These are phyloP conservation scores for Leptoclinus maculatus DNA, from an alignment of 2,797 vertebrate species.

Conservation along the genomic window DNA sequence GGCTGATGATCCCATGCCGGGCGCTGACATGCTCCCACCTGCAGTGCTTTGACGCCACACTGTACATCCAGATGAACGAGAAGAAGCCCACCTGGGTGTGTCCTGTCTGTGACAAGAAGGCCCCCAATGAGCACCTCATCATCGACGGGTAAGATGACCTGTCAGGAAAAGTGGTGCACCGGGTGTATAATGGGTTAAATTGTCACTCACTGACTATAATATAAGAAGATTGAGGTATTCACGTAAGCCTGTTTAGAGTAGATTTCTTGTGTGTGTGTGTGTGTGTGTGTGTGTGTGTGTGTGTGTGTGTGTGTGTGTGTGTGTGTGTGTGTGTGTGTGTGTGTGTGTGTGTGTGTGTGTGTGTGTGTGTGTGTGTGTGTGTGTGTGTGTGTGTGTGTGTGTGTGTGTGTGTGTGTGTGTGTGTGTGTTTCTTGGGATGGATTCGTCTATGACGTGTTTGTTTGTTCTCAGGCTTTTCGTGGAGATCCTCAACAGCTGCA, in stretches of 20 bases:
- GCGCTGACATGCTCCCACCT: constrained; percentile 97
- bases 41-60: constrained; percentile 97
- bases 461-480: constrained; percentile 90
- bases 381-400: too few species aligned
- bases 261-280: background rate
- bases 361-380: constrained; percentile 17
- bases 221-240: background rate
- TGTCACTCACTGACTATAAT: background rate
- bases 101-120: constrained; percentile 98
- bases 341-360: too few species aligned
- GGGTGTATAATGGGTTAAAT: background rate
- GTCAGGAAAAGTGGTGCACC: background rate
- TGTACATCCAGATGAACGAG: constrained; percentile 99
- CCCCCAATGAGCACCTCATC: constrained; percentile 96
- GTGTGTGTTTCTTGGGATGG: background rate
- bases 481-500: constrained; percentile 97
- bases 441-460: constrained; percentile 17
- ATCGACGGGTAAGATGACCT: constrained; percentile 90
- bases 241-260: background rate
- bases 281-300: constrained; percentile 8
- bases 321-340: too few species aligned
- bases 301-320: background rate
- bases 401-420: too few species aligned
- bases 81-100: constrained; percentile 99
- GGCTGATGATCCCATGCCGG: constrained; percentile 95